These are phyloP conservation scores for Aromia moschata DNA, from an alignment of 2,888 invertebrate species.

Conservation along the genomic window DNA sequence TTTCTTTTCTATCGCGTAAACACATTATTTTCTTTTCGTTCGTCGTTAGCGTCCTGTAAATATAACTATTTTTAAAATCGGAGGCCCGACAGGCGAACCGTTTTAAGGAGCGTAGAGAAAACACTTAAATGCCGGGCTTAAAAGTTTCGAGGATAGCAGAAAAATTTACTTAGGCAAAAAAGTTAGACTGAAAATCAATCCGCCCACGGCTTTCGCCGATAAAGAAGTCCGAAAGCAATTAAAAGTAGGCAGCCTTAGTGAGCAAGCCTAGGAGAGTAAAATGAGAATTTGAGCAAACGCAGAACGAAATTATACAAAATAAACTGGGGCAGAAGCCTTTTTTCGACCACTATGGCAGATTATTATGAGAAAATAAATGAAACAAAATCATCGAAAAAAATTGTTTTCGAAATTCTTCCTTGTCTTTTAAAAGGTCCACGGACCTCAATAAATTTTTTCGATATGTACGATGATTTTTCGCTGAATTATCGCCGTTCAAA, in stretches of 20 bases:
- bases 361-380: no score
- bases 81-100: slow-evolving; percentile 9
- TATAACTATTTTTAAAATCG: slow-evolving; percentile 18
- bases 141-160: slow-evolving; percentile 27
- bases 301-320: no score
- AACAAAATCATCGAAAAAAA: no score
- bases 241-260: slow-evolving; percentile 28
- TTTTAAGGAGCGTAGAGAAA: slow-evolving; percentile 28
- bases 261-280: no score
- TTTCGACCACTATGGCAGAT: no score
- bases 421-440: no score
- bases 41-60: slow-evolving; percentile 4
- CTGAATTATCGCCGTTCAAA: no score
- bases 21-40: slow-evolving; percentile 2
- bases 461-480: no score
- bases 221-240: slow-evolving; percentile 32
- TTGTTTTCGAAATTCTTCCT: no score
- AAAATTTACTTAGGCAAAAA: slow-evolving; percentile 31
- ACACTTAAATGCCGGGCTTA: slow-evolving; percentile 25
- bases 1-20: neutral
- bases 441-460: no score
- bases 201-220: slow-evolving; percentile 26
- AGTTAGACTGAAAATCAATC: slow-evolving; percentile 29
- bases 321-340: no score
- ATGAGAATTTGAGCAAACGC: no score